A percentile compares a stretch with the other conserved stretches of the same genome.
Evolutionary conservation across 2,113 vertebrate genomes (phyloP).

Genomic region (Bos javanicus): DNA sequence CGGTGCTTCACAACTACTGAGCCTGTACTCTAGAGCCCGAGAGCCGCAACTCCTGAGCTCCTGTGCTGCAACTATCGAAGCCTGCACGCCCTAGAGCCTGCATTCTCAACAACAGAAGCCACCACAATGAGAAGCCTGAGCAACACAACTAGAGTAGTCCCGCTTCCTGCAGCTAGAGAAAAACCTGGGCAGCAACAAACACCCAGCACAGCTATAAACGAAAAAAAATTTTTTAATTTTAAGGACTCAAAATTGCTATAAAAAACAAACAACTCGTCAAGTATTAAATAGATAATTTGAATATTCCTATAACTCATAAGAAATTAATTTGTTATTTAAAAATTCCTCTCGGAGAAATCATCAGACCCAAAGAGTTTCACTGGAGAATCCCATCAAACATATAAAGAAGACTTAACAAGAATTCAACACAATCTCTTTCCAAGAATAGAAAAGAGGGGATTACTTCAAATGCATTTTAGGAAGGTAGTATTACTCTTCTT

Average conservation of each 20-base stretch:
- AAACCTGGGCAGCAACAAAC: background rate
- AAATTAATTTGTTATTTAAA: slow-evolving; percentile 2
- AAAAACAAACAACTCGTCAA: background rate
- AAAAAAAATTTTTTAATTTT: background rate
- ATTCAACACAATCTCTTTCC: background rate
- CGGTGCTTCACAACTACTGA: background rate
- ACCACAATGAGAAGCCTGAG: background rate
- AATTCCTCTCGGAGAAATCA: background rate
- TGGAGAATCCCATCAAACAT: background rate
- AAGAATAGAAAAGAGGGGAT: background rate
- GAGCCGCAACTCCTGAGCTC: accelerated
- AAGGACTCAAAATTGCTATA: background rate
- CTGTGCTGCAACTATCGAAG: background rate
- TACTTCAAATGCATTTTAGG: background rate
- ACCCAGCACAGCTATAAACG: background rate
- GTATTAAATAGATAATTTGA: background rate
- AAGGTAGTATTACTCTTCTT: background rate
- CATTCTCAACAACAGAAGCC: background rate
- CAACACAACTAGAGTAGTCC: accelerated
- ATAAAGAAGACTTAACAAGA: background rate
- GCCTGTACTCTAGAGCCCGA: background rate
- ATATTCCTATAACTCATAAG: background rate
- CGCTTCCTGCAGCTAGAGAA: background rate
- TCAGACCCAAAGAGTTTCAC: background rate
- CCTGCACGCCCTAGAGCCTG: background rate